phyloP scores from a whole-genome alignment of 2,113 vertebrate genomes.

The Otus sunia region DNA sequence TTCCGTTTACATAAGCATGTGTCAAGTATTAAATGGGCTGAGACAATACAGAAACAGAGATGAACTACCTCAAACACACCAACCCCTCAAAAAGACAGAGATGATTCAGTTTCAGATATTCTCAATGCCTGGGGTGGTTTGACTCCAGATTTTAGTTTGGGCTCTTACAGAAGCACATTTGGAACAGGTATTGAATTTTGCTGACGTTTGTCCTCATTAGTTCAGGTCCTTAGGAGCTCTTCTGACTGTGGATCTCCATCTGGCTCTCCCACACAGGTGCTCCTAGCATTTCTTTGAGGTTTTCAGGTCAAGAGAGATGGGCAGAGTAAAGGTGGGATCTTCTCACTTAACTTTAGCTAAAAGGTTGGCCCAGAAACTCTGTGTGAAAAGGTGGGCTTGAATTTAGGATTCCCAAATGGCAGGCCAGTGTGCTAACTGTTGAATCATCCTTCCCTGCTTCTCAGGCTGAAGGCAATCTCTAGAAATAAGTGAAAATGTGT shows the following conservation, averaged over 20 bases:
- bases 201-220: not conserved
- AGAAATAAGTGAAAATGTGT: not conserved
- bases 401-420: not conserved
- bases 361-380: not conserved
- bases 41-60: not conserved
- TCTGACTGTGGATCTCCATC: not conserved
- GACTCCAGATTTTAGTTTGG: not conserved
- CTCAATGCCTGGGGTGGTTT: not conserved
- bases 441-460: not conserved
- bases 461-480: not conserved
- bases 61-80: not conserved
- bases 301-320: not conserved
- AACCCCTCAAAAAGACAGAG: not conserved
- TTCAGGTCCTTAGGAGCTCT: not conserved
- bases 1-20: not conserved
- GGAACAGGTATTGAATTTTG: not conserved
- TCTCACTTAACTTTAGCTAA: not conserved
- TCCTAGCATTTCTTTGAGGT: not conserved
- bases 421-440: not conserved
- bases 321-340: not conserved
- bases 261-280: not conserved
- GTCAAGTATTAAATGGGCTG: not conserved
- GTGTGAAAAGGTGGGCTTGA: not conserved
- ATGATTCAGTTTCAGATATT: not conserved
- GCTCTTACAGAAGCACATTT: not conserved